Base-by-base conservation (phyloP, 2,113 vertebrate genomes). In the Muntiacus reevesi region DNA sequence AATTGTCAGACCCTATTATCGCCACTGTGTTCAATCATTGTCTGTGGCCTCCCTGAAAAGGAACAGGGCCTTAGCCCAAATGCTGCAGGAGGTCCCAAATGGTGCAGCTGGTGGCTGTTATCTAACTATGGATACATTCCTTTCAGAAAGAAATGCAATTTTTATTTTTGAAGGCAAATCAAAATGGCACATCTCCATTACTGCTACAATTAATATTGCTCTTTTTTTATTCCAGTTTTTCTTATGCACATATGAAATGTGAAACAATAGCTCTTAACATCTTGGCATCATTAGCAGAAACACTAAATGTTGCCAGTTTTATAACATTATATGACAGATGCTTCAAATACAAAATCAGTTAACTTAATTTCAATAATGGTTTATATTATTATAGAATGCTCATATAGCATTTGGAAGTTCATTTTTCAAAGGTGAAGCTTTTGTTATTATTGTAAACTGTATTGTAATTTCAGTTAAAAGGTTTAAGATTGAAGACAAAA, bases 221-320 rank as follows among this genome's bases (percentile, higher is more conserved):
- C 28, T 57, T 86, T 91, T 93, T 52, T 55, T 12, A 55, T 91
- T 82, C 6, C 13, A 43, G 3, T 25, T 59, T 84, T 78, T 87
- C n/a, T 40, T n/a, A 6, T 43, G 30, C 7, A 36, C 40, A 95
- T 82, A 67, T 10, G 21, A 79, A 81, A 71, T 40, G 5, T 45
- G 25, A 82, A 89, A 59, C 40, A 90, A 96, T 82, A 74, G 43
- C 13, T 81, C 2, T n/a, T 95, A 93, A 86, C 67, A 60, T 25
- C 47, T 82, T 94, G 76, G 12, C 33, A 59, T 14, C 50, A 82
- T 57, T 92, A 76, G 23, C 15, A 78, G 86, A 78, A 59, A 10
- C n/a, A 11, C 5, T 87, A 45, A 86, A 71, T 67, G 2, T 92
- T 89, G 15, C n/a, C n/a, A 88, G 8, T 91, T 76, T 67, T 54